Conservation (phyloP, 2,113 vertebrate genomes). For the Hystrix cristata region DNA sequence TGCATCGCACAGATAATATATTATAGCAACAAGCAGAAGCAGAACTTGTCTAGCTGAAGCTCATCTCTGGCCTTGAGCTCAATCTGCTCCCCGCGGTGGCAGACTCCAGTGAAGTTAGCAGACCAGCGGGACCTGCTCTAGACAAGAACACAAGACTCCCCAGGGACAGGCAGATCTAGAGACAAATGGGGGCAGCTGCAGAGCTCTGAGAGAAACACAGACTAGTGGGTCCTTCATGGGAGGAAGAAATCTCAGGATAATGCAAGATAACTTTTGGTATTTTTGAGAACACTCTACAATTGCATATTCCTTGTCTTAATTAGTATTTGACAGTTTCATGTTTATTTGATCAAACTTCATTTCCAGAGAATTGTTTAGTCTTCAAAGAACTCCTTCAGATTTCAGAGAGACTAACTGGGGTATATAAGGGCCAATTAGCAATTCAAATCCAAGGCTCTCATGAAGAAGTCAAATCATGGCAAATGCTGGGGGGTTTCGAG, state of each 20-base stretch:
- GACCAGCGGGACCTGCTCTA: not conserved
- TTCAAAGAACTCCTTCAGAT: constrained; percentile 15
- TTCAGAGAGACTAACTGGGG: not conserved
- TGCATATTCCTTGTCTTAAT: not conserved
- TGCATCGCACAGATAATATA: too few species aligned
- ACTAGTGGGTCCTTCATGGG: not conserved
- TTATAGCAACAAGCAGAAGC: not conserved
- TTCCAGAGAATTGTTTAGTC: constrained; percentile 38
- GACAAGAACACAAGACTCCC: not conserved
- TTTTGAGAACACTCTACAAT: not conserved
- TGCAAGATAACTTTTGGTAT: not conserved
- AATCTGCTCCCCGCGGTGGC: not conserved
- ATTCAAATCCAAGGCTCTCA: not conserved
- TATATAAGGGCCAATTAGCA: not conserved
- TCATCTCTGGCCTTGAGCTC: not conserved
- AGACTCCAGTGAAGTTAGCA: not conserved
- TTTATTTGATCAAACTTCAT: constrained; percentile 11
- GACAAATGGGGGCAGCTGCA: not conserved
- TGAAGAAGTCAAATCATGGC: not conserved
- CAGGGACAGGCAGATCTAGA: not conserved
- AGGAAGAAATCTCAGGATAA: not conserved
- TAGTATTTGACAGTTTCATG: not conserved
- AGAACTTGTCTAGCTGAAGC: not conserved
- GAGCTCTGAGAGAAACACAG: not conserved
- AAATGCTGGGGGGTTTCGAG: not conserved